Base-by-base conservation (phyloP, 2,888 invertebrate genomes). In the Hypolimnas misippus region DNA sequence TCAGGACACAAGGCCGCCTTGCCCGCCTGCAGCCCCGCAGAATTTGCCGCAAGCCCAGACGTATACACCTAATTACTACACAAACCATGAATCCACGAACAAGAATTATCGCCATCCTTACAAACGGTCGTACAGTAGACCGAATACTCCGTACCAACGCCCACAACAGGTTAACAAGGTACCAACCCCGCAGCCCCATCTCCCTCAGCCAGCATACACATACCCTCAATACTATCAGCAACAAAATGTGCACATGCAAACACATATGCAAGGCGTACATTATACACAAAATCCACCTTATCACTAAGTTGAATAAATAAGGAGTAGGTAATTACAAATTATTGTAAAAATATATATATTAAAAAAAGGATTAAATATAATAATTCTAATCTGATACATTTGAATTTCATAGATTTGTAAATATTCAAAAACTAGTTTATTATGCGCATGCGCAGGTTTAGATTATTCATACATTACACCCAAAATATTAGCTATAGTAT, bases 171-270 rank as follows among this genome's bases (percentile, higher is more conserved):
- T 12, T 10, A 46, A 19, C 21, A 17, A 46, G 44, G 44, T 12
- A 46, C 12, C 7, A 17, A 42, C 12, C 12, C 21, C 17, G 21
- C 44, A 12, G 44, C 21, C 19, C 5, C 8, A 8, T 8, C 42
- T 17, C 16, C 3, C 16, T 3, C 42, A 42, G 2, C 42, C 8
- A 8, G 17, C 19, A 8, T 10, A 42, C 3, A 17, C 19, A 42
- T 46, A 46, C 19, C 12, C 21, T 5, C 44, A 46, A 12, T 46
- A 46, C 19, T 5, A 10, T 12, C 19, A 42, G 17, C 42, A 46
- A 46, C 44, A 46, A 21, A 46, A 21, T 19, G 1, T 21, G 2
- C 44, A 46, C 12, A 46, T 46, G 44, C 44, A 46, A 46, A n/a
- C 5, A 10, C 44, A 46, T 3, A 21, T 38, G 35, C n/a, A 12